Evolutionary conservation across 2,113 vertebrate genomes (phyloP), one percentile per base, ranked within the genome.

Genomic region (Probosciger aterrimus): DNA sequence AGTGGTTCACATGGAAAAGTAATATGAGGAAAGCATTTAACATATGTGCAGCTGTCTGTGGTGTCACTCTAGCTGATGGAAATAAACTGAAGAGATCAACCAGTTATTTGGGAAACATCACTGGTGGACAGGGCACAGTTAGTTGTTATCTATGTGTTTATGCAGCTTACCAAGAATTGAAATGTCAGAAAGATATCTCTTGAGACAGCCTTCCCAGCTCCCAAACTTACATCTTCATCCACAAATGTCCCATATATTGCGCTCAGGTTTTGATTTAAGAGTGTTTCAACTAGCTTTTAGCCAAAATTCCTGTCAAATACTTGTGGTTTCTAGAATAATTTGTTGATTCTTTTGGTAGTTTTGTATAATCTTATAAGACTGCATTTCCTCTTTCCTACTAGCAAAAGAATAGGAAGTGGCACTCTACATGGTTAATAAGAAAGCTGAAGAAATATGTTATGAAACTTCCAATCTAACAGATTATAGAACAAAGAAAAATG

Each of bases 41-140:
- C 5, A 2, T 22, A 96, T 91, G 90, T 93, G 92, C 96, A 97
- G 88, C 93, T 96, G 95, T 92, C 92, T 93, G 83, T 41, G 71
- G 74, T 93, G 92, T 85, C 95, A 91, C 65, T 76, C 27, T 68
- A 80, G 74, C 44, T 74, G 39, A 57, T 84, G 63, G 67, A 95
- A 94, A 92, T 18, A 94, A 87, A 86, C 74, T 64, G 31, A 24
- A 27, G 63, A 65, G 62, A 92, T 81, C 68, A 83, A 15, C 41
- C 46, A 64, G 69, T 59, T 87, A 41, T 85, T 79, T 94, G 83
- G 69, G 86, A 95, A 87, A 55, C 39, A 84, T 62, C 57, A 46
- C 23, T 19, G n/a, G 43, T 28, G 2, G 18, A 65, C 25, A 82
- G 41, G 70, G 14, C 59, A 43, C 65, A 62, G 69, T 68, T 60